phyloP scores from a whole-genome alignment of 2,888 invertebrate genomes.

The Scelioninae gen. 1 region DNA sequence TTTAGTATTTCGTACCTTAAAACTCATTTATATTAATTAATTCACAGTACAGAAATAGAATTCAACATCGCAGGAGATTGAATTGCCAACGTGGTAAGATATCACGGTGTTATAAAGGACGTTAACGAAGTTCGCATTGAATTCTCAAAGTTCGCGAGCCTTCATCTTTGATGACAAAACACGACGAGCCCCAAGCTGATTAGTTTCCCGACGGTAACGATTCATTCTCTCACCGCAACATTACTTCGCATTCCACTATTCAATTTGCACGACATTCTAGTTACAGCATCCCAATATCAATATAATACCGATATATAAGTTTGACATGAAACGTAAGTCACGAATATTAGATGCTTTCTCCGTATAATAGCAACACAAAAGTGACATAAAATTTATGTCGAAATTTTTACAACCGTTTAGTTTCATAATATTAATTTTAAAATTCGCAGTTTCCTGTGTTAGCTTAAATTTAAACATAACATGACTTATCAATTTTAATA shows the following conservation, averaged over 20 bases:
- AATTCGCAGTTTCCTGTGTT: neutral
- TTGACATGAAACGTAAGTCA: conserved; percentile 38
- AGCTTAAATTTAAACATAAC: conserved; percentile 26
- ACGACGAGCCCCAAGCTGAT: conserved; percentile 68
- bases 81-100: conserved; percentile 30
- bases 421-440: conserved; percentile 22
- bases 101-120: conserved; percentile 48
- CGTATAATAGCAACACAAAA: conserved; percentile 4
- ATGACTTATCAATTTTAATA: conserved; percentile 4
- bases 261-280: conserved; percentile 54
- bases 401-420: neutral
- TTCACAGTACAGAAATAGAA: conserved; percentile 22
- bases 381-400: neutral
- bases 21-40: conserved; percentile 25
- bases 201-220: conserved; percentile 69
- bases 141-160: conserved; percentile 59
- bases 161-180: conserved; percentile 61
- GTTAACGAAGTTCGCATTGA: conserved; percentile 52
- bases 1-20: too few relatives aligned
- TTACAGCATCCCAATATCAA: conserved; percentile 51
- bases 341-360: conserved; percentile 42
- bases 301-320: conserved; percentile 55
- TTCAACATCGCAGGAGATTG: conserved; percentile 64
- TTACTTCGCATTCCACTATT: conserved; percentile 65
- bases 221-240: conserved; percentile 63